Conservation (phyloP, 2,113 vertebrate species). For the Podiceps cristatus region DNA sequence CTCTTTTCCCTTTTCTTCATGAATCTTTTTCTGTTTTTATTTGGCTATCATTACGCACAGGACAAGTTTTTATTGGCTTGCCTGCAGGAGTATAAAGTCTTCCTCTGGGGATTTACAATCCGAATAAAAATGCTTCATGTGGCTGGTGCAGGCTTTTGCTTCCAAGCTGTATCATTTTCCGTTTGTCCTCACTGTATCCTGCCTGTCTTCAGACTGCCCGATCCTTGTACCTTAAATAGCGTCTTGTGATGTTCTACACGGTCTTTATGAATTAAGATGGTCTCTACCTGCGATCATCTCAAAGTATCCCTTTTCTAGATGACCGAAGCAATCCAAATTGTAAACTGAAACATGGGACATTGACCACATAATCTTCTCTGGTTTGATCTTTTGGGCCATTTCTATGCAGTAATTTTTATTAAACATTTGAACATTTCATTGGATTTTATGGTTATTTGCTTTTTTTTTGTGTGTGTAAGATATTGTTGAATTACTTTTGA, state of each 20-base stretch:
- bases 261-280: not conserved
- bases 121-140: not conserved
- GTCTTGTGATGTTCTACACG: not conserved
- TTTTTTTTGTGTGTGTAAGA: not conserved
- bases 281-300: not conserved
- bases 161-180: not conserved
- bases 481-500: not conserved
- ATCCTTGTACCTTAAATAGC: too few species aligned
- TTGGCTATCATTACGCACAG: rapidly evolving
- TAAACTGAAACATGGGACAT: not conserved
- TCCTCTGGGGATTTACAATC: not conserved
- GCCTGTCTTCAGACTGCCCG: not conserved
- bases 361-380: not conserved
- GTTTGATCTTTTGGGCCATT: not conserved
- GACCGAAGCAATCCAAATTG: not conserved
- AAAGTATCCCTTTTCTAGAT: rapidly evolving
- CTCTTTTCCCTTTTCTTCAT: not conserved
- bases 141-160: not conserved
- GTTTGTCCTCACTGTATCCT: rapidly evolving
- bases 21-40: not conserved
- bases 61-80: not conserved
- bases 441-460: not conserved
- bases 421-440: not conserved
- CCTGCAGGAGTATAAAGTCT: not conserved
- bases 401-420: not conserved